Evolutionary conservation across 2,113 vertebrate genomes (phyloP), one percentile per base, ranked within the genome.

Genomic region (Nothobranchius furzeri): DNA sequence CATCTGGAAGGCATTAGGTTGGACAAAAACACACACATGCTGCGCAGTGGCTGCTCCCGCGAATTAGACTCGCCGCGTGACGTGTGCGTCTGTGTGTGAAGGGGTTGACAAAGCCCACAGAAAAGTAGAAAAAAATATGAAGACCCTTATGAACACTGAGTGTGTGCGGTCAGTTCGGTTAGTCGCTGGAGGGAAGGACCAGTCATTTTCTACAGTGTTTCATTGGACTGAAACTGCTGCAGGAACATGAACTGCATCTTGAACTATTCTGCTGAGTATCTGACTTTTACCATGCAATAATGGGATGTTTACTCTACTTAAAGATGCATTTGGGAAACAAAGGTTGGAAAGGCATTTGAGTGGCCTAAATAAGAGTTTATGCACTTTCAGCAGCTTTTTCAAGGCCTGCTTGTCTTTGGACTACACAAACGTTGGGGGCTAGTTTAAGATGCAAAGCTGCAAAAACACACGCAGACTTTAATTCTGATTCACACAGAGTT

Each of bases 1-100:
- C 90, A 90, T 90, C 90, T 92, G 92, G 91, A 89, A 90, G 70
- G 37, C 62, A 87, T 93, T 91, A 91, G 40, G 25, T 24, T 20
- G 50, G 20, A 68, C 85, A 83, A 87, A 87, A 68, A 79, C 81
- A 73, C 68, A 73, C 68, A 61, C 71, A 60, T 62, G 78, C 84
- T 64, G 79, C 54, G 52, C 74, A 73, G 75, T 70, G 78, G 80
- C 78, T 76, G 79, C 87, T 88, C 78, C 85, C 83, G 78, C 83
- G 80, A 84, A 88, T 84, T 30, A 72, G 73, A 60, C 62, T 70
- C 42, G 68, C 70, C 8, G n/a, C 20, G 24, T 57, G 73, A 40
- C 20, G 8, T 53, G 63, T 51, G 53, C 54, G 37, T 66, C 50
- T 53, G 55, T 74, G 63, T 51, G 66, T 11, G 15, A 30, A 20